These are phyloP conservation scores for Silurus glanis DNA, from an alignment of 2,113 vertebrate species.

Conservation along the genomic window DNA sequence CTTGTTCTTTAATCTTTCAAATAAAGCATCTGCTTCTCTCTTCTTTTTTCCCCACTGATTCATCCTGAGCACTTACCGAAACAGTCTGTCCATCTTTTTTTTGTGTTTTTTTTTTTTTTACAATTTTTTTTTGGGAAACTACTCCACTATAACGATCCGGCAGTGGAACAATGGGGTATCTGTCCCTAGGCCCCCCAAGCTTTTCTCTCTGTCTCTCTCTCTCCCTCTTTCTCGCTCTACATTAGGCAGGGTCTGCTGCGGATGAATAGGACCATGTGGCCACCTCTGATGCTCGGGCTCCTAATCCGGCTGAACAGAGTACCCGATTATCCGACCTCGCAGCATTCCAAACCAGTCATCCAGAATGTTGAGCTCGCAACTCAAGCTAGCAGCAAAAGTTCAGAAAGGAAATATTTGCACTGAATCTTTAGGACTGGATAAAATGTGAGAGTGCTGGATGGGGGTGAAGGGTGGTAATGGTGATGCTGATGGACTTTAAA, in stretches of 20 bases:
- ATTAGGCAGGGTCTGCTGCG: conserved; percentile 72
- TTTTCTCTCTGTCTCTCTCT: conserved; percentile 42
- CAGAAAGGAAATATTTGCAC: conserved; percentile 3
- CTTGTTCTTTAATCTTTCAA: conserved; percentile 7
- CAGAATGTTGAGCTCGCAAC: conserved; percentile 38
- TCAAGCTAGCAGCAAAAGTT: conserved; percentile 42
- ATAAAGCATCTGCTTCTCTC: conserved; percentile 20
- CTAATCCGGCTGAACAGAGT: conserved; percentile 53
- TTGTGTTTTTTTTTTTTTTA: not conserved
- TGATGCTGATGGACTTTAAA: not conserved
- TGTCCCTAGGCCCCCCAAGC: conserved; percentile 30
- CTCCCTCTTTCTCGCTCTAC: conserved; percentile 56
- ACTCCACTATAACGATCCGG: conserved; percentile 41
- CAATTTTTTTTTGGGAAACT: not conserved
- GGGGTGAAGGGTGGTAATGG: not conserved
- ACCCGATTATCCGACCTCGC: conserved; percentile 66
- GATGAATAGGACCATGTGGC: conserved; percentile 69
- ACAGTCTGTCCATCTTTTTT: conserved; percentile 24
- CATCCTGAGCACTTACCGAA: conserved; percentile 23
- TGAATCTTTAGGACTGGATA: not conserved
- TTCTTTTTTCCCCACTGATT: conserved; percentile 28
- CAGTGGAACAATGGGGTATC: conserved; percentile 62
- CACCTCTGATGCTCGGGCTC: conserved; percentile 66
- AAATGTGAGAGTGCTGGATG: conserved; percentile 1
- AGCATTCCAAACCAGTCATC: conserved; percentile 73